These are phyloP conservation scores for Drosophila emarginata DNA, from an alignment of 2,888 invertebrate genomes.

Conservation along the genomic window DNA sequence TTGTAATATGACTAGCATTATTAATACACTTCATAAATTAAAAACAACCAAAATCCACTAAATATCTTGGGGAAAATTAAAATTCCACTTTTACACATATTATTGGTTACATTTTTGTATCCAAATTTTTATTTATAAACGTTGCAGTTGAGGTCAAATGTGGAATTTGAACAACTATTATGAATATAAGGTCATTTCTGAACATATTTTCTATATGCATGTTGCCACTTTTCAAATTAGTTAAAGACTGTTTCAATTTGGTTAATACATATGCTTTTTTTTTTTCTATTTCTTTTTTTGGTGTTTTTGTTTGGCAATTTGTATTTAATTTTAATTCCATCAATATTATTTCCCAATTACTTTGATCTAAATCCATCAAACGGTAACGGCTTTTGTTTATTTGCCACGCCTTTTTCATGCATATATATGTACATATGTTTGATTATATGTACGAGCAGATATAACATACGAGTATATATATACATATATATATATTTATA, in stretches of 20 bases:
- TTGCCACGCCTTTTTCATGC: slow-evolving; percentile 12
- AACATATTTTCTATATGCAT: neutral
- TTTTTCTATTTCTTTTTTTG: neutral
- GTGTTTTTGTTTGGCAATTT: neutral
- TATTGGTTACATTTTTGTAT: too few species aligned
- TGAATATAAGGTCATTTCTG: too few species aligned
- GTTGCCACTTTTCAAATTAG: neutral
- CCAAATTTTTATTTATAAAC: too few species aligned
- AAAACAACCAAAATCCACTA: too few species aligned
- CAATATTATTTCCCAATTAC: slow-evolving; percentile 1
- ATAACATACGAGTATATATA: neutral
- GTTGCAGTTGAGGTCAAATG: too few species aligned
- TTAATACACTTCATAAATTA: too few species aligned
- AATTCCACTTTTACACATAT: too few species aligned
- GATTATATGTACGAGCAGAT: neutral
- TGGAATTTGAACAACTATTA: too few species aligned
- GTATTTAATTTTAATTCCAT: slow-evolving; percentile 1
- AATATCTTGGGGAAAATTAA: too few species aligned
- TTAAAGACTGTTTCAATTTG: neutral
- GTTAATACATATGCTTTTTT: neutral
- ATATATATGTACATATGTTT: neutral
- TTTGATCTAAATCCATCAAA: slow-evolving; percentile 9
- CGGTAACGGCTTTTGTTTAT: neutral
- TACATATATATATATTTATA: neutral
- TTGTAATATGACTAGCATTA: too few species aligned